Conservation (phyloP, 1,140 invertebrate genomes). For the Meteorus sp. region DNA sequence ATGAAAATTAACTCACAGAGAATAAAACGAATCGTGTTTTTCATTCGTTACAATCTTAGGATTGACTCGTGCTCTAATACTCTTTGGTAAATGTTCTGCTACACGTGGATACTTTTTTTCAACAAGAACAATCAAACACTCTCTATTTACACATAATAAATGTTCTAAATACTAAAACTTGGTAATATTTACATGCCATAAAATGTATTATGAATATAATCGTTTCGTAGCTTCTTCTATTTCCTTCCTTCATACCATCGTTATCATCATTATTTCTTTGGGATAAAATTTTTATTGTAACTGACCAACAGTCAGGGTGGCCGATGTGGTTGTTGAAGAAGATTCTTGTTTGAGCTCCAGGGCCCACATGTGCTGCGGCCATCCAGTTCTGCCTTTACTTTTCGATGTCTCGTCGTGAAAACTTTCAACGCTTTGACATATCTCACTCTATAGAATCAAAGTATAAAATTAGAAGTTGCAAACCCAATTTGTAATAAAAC, state of each 20-base stretch:
- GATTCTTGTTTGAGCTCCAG: constrained; percentile 80
- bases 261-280: background rate
- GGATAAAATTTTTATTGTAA: constrained; percentile 25
- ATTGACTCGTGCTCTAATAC: constrained; percentile 21
- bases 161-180: background rate
- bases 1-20: no score
- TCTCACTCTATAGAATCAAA: constrained; percentile 46
- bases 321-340: constrained; percentile 29
- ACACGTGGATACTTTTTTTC: constrained; percentile 10
- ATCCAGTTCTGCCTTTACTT: constrained; percentile 83
- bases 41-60: background rate
- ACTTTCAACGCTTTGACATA: constrained; percentile 33
- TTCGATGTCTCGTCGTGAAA: constrained; percentile 55
- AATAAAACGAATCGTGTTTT: background rate
- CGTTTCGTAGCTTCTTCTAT: no score
- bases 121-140: constrained; percentile 4
- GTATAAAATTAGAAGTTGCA: background rate
- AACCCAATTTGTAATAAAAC: no score
- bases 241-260: no score
- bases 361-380: constrained; percentile 95
- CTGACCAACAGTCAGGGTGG: constrained; percentile 23
- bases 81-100: constrained; percentile 22
- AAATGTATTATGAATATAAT: constrained; percentile 8
- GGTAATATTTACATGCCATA: background rate
- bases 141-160: constrained; percentile 28